Conservation (phyloP, 2,888 invertebrate species). For the Malacosoma neustria region DNA sequence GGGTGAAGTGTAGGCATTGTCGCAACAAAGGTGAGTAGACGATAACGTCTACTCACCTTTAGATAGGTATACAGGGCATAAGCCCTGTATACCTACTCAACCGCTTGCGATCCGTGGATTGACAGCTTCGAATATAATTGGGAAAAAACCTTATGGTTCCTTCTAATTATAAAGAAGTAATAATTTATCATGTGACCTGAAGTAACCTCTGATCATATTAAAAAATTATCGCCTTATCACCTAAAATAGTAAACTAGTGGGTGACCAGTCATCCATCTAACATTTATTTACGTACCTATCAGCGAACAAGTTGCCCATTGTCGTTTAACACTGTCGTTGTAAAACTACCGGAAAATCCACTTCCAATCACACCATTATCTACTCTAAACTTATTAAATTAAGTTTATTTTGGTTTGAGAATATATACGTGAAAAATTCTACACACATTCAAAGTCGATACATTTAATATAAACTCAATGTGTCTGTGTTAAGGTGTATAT, state of each 20-base stretch:
- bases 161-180: too few relatives aligned
- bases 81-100: too few relatives aligned
- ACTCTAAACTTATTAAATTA: slow-evolving; percentile 15
- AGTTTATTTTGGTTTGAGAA: slow-evolving; percentile 13
- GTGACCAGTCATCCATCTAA: slow-evolving; percentile 66
- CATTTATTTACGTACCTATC: slow-evolving; percentile 69
- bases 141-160: too few relatives aligned
- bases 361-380: slow-evolving; percentile 17
- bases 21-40: too few relatives aligned
- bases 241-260: slow-evolving; percentile 39
- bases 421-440: slow-evolving; percentile 30
- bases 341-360: slow-evolving; percentile 59
- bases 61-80: too few relatives aligned
- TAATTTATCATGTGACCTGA: too few relatives aligned
- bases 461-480: slow-evolving; percentile 8
- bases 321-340: slow-evolving; percentile 46
- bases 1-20: too few relatives aligned
- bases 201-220: slow-evolving; percentile 12
- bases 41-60: too few relatives aligned
- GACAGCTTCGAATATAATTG: too few relatives aligned
- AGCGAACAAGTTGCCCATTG: slow-evolving; percentile 62
- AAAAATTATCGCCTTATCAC: slow-evolving; percentile 32
- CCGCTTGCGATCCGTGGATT: too few relatives aligned
- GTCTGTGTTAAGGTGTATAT: slow-evolving; percentile 17
- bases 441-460: slow-evolving; percentile 21